Evolutionary conservation across 2,797 vertebrate species (phyloP).

Genomic region (Peromyscus attwateri): DNA sequence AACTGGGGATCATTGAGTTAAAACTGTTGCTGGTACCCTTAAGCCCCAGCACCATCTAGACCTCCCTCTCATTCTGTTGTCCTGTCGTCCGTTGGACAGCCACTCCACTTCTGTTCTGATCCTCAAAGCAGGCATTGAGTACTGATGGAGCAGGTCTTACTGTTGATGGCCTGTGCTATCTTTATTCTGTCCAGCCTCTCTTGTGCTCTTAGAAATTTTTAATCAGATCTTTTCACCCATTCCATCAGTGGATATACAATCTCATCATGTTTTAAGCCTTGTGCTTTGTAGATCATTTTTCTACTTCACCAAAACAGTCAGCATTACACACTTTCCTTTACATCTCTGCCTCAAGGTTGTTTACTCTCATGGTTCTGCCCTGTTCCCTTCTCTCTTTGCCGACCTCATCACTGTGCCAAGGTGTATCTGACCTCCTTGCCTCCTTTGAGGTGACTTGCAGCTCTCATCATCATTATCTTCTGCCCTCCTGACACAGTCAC

Average conservation of each 20-base stretch:
- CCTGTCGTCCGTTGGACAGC: background rate
- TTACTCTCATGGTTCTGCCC: background rate
- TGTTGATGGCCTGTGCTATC: background rate
- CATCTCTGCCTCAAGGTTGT: background rate
- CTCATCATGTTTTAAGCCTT: background rate
- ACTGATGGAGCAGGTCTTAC: background rate
- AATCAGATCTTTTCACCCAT: background rate
- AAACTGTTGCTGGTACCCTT: background rate
- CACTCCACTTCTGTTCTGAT: background rate
- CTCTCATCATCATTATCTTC: background rate
- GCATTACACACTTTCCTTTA: background rate
- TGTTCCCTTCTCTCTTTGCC: background rate
- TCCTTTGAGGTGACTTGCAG: background rate
- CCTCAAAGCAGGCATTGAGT: background rate
- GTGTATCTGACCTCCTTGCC: background rate
- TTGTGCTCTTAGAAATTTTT: constrained; percentile 9
- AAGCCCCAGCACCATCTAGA: background rate
- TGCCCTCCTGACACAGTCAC: background rate
- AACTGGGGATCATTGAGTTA: constrained; percentile 3
- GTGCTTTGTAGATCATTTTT: background rate
- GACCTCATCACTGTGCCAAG: background rate
- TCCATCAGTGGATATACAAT: background rate
- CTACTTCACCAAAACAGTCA: background rate
- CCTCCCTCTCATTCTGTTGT: background rate
- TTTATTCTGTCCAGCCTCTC: background rate